Conservation (phyloP, 2,888 invertebrate species). For the Noctua comes region DNA sequence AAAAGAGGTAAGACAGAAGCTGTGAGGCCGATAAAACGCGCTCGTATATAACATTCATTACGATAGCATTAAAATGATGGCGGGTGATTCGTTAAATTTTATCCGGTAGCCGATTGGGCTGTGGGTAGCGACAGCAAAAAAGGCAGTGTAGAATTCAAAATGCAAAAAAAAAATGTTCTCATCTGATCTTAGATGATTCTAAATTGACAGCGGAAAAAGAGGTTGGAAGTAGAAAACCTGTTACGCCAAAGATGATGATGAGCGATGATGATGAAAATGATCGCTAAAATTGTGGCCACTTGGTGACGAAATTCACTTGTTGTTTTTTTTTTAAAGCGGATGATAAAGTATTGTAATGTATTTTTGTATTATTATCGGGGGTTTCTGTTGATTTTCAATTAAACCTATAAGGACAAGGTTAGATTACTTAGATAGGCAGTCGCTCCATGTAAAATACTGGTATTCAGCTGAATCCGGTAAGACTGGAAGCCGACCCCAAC, state of each 20-base stretch:
- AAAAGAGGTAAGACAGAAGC: conserved; percentile 63
- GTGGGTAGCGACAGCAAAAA: conserved; percentile 59
- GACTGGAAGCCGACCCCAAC: background rate
- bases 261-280: background rate
- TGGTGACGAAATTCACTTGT: background rate
- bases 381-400: background rate
- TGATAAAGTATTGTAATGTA: too few species aligned
- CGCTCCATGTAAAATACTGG: background rate
- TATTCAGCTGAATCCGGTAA: background rate
- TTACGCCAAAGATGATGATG: background rate
- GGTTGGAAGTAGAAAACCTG: background rate
- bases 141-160: background rate
- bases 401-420: background rate
- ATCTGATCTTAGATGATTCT: background rate
- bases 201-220: background rate
- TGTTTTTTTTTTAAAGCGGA: background rate
- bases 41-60: conserved; percentile 74
- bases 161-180: background rate
- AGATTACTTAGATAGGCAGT: background rate
- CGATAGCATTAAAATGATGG: conserved; percentile 74
- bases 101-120: conserved; percentile 74
- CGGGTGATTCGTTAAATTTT: conserved; percentile 76
- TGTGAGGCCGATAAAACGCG: conserved; percentile 68
- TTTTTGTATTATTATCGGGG: background rate
- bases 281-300: background rate